A percentile compares a stretch with the other conserved stretches of the same genome.
Evolutionary conservation across 2,797 vertebrate species (phyloP).

Genomic region (Poecilia picta): DNA sequence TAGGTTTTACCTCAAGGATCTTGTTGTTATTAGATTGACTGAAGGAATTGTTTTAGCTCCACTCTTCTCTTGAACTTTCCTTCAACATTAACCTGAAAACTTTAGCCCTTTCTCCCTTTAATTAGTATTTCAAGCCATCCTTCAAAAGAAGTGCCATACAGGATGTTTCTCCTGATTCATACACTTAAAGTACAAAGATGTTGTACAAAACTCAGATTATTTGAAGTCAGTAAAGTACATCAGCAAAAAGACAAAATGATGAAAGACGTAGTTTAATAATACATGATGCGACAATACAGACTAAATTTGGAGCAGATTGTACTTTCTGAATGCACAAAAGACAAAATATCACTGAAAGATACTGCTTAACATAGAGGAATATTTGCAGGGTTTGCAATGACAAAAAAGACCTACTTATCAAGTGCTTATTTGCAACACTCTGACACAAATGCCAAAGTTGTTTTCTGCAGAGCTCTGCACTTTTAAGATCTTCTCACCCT

Average conservation of each 20-base stretch:
- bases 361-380: constrained; percentile 57
- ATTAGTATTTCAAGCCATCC: neutral
- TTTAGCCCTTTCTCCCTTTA: neutral
- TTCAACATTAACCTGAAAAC: neutral
- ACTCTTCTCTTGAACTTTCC: neutral
- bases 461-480: constrained; percentile 71
- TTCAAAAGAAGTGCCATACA: neutral
- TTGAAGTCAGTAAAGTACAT: neutral
- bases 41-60: neutral
- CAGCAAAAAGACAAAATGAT: constrained; percentile 9
- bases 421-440: constrained; percentile 66
- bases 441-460: constrained; percentile 72
- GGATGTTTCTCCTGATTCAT: neutral
- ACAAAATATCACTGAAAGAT: constrained; percentile 49
- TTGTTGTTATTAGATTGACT: neutral
- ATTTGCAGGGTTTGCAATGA: constrained; percentile 66
- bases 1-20: neutral
- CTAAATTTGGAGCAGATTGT: constrained; percentile 40
- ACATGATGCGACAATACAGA: constrained; percentile 47
- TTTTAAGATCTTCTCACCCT: constrained; percentile 70
- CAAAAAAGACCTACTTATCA: constrained; percentile 75
- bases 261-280: constrained; percentile 49
- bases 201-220: neutral
- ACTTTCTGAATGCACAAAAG: constrained; percentile 41
- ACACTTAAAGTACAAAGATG: neutral